Percentiles rank a stretch among this genome's conserved stretches.
Evolutionary conservation across 2,888 invertebrate species (phyloP).

Genomic region (Eudemis profundana): DNA sequence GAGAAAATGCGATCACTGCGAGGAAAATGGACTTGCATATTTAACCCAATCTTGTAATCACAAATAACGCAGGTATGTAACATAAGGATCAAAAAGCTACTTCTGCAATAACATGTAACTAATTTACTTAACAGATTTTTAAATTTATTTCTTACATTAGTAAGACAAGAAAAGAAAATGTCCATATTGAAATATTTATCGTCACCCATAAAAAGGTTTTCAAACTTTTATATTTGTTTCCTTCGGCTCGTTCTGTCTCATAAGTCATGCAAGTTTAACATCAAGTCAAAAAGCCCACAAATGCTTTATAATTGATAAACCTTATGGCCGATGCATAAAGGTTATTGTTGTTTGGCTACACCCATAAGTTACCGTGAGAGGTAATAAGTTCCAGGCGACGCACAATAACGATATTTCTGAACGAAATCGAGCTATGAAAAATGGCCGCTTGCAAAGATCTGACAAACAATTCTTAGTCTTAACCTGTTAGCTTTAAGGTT

Average conservation of each 20-base stretch:
- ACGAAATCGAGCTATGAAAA: slow-evolving; percentile 35
- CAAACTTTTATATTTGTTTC: slow-evolving; percentile 36
- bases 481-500: slow-evolving; percentile 5
- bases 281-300: slow-evolving; percentile 15
- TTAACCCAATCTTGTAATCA: too few relatives aligned
- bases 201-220: slow-evolving; percentile 11
- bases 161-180: not conserved
- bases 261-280: slow-evolving; percentile 35
- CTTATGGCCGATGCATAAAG: not conserved
- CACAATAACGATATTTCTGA: slow-evolving; percentile 42
- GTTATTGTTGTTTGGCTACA: slow-evolving; percentile 13
- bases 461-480: slow-evolving; percentile 11
- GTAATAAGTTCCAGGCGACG: slow-evolving; percentile 39
- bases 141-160: not conserved
- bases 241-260: slow-evolving; percentile 32
- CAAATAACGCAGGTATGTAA: too few relatives aligned
- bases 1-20: too few relatives aligned
- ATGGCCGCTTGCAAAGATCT: slow-evolving; percentile 30
- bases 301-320: slow-evolving; percentile 9
- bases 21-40: too few relatives aligned
- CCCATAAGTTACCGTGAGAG: slow-evolving; percentile 10
- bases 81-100: too few relatives aligned
- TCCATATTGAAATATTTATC: slow-evolving; percentile 29
- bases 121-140: too few relatives aligned
- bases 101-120: too few relatives aligned